These are phyloP conservation scores for Puma concolor DNA, from an alignment of 2,113 vertebrate genomes.

Conservation along the genomic window DNA sequence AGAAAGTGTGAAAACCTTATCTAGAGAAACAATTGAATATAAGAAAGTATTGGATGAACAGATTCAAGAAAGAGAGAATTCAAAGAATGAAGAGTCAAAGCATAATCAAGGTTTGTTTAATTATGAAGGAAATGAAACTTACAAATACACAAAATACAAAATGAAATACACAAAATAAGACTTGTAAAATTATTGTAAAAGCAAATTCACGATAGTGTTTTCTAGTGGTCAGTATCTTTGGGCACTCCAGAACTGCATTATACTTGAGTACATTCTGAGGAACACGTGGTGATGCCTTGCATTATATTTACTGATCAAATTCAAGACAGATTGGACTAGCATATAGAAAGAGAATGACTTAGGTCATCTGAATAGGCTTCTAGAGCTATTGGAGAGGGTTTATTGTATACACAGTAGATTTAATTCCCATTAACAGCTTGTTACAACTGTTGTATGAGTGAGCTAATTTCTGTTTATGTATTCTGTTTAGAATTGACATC, in stretches of 20 bases:
- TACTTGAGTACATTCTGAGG: neutral
- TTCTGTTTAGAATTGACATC: constrained; percentile 88
- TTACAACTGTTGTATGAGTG: neutral
- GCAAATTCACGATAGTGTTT: neutral
- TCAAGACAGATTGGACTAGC: neutral
- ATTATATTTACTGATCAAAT: neutral
- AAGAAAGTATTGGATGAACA: constrained; percentile 86
- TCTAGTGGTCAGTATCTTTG: neutral
- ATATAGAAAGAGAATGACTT: neutral
- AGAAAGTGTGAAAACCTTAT: constrained; percentile 86
- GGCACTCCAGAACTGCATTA: neutral
- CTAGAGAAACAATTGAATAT: constrained; percentile 85
- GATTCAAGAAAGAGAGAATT: constrained; percentile 80
- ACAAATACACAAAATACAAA: neutral
- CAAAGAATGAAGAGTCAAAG: constrained; percentile 82
- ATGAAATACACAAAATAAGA: neutral
- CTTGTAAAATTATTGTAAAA: neutral
- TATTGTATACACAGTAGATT: neutral
- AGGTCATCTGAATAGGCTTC: neutral
- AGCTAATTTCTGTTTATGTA: constrained; percentile 46
- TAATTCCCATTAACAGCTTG: neutral
- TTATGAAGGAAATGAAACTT: constrained; percentile 5
- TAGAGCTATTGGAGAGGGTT: neutral
- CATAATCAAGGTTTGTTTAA: constrained; percentile 84
- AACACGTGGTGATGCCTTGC: neutral